These are phyloP conservation scores for Heteromyza rotundicornis DNA, from an alignment of 2,888 invertebrate genomes.

Conservation along the genomic window DNA sequence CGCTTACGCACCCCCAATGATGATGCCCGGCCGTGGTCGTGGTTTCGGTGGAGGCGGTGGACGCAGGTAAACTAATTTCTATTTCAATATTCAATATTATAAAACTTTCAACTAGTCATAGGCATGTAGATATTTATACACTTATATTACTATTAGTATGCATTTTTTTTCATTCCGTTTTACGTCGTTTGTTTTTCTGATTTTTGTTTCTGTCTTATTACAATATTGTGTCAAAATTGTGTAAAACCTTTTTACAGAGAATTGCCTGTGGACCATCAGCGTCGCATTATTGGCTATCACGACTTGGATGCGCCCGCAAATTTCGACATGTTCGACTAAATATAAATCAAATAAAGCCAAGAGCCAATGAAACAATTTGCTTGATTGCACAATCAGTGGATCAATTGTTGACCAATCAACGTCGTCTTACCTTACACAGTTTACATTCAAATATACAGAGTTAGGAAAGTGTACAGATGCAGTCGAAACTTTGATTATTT, in stretches of 20 bases:
- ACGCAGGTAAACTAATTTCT: constrained; percentile 39
- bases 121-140: neutral
- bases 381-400: too few species aligned
- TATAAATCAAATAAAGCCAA: too few species aligned
- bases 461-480: too few species aligned
- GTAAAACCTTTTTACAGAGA: constrained; percentile 68
- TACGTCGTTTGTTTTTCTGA: constrained; percentile 34
- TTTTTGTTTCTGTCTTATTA: constrained; percentile 38
- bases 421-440: too few species aligned
- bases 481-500: too few species aligned
- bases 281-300: constrained; percentile 86
- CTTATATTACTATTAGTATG: neutral
- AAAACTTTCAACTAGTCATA: neutral
- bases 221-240: constrained; percentile 53
- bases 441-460: too few species aligned
- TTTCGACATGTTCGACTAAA: constrained; percentile 73
- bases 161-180: constrained; percentile 19
- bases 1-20: constrained; percentile 65
- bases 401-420: too few species aligned
- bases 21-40: constrained; percentile 62
- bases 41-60: constrained; percentile 62
- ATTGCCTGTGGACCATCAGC: constrained; percentile 71
- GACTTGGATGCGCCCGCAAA: constrained; percentile 89
- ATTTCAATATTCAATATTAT: too few species aligned
- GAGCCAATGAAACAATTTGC: constrained; percentile 20